These are phyloP conservation scores for Stenolophus ochropezus DNA, from an alignment of 2,888 invertebrate genomes.

Conservation along the genomic window DNA sequence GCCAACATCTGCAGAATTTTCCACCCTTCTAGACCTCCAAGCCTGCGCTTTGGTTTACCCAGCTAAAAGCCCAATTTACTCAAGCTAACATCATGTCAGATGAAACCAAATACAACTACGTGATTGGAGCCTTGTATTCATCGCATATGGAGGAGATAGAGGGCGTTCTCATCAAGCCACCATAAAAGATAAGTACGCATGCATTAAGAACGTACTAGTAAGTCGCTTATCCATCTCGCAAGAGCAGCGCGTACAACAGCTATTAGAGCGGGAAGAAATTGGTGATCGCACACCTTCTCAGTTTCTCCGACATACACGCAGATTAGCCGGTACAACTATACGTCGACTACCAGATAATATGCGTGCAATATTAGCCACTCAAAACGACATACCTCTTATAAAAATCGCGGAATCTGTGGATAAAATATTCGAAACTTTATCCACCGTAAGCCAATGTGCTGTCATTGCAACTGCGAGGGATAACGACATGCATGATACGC, in stretches of 20 bases:
- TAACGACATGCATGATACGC: background rate
- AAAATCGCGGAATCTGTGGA: conserved; percentile 8
- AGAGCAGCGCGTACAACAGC: background rate
- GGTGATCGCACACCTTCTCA: conserved; percentile 26
- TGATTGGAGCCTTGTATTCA: background rate
- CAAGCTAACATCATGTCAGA: background rate
- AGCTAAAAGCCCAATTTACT: background rate
- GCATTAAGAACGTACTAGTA: background rate
- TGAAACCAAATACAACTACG: background rate
- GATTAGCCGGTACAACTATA: background rate
- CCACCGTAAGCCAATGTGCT: background rate
- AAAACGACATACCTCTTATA: background rate
- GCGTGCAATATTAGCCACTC: background rate
- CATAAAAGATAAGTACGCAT: background rate
- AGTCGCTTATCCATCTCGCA: background rate
- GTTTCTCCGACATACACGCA: background rate
- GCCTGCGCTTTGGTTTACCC: background rate
- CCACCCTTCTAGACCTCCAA: background rate
- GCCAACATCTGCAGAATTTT: no score
- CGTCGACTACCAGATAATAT: background rate
- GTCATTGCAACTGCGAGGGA: background rate
- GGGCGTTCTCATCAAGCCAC: background rate
- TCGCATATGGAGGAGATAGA: conserved; percentile 2
- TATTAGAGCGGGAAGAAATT: conserved; percentile 16
- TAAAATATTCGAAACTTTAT: conserved; percentile 6